These are phyloP conservation scores for Noctuana brunneofusca DNA, from an alignment of 2,888 invertebrate genomes.

Conservation along the genomic window DNA sequence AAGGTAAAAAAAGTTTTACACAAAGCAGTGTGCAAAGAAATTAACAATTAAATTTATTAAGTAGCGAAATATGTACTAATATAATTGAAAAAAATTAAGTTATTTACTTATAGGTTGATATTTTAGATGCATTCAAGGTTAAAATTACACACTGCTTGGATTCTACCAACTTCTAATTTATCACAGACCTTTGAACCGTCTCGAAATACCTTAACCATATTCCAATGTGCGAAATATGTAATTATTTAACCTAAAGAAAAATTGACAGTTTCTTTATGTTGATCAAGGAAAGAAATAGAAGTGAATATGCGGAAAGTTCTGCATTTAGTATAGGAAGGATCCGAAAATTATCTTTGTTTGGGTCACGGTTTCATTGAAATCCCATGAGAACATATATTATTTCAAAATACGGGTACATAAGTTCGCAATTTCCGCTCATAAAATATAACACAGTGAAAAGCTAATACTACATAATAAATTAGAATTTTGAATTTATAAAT, in stretches of 20 bases:
- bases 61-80: background rate
- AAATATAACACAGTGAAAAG: background rate
- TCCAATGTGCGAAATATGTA: constrained; percentile 29
- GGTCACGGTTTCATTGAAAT: background rate
- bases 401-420: background rate
- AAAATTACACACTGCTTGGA: constrained; percentile 25
- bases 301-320: background rate
- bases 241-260: constrained; percentile 34
- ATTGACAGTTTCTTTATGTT: constrained; percentile 28
- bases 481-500: constrained; percentile 54
- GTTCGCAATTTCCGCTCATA: background rate
- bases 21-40: constrained; percentile 46
- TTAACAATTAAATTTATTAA: background rate
- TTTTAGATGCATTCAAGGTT: background rate
- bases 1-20: constrained; percentile 48
- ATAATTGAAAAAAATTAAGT: background rate
- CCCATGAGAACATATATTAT: too few relatives aligned
- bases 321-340: background rate
- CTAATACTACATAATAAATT: constrained; percentile 31
- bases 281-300: background rate
- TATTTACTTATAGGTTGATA: background rate
- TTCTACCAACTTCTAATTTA: constrained; percentile 45
- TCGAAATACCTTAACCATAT: constrained; percentile 34
- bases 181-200: constrained; percentile 69
- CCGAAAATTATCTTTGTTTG: background rate